Base-by-base conservation (phyloP, 2,888 invertebrate species). In the Aleiodes testaceus region DNA sequence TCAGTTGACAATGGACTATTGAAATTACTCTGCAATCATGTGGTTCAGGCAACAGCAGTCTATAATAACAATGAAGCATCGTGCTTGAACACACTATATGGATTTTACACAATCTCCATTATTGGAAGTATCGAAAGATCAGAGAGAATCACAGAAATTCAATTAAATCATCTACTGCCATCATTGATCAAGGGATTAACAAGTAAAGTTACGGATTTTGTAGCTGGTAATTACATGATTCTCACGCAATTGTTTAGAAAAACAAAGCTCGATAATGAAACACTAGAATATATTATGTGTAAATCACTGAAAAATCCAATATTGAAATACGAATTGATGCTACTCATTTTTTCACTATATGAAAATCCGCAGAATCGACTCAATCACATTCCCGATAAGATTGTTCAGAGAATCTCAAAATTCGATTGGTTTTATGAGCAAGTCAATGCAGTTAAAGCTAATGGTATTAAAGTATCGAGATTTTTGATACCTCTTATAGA, bases 61-160 rank as follows among this genome's bases (percentile, higher is more conserved):
- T 90, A 91, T 83, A 90, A 89, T 1, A 87, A 90, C 83, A 90
- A 89, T 1, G 88, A 90, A 2, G 91, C 92, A 0, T 87, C 89
- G 47, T 88, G 90, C 47, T 87, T 95, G 9, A 92, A 92, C 66
- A 92, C 94, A 0, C 89, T 95, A 1, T 93, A 94, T 81, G 93
- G 93, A 7, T 97, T 97, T 87, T 96, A 94, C 83, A 93, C 94
- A 65, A 92, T 93, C 12, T 91, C 93, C 0, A 88, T 94, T 0
- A 90, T 94, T 44, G 95, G 95, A 3, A 91, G 92, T 42, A 89
- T 95, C 11, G 91, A 93, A 72, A 88, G 89, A 45, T 87, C 89
- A 0, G 82, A 89, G 50, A 84, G 86, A 68, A 82, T 93, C 6
- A 88, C 90, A 64, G 93, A 94, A 83, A 85, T 91, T 73, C 91